phyloP scores from a whole-genome alignment of 2,888 invertebrate species.

The Phymatocera aterrima region DNA sequence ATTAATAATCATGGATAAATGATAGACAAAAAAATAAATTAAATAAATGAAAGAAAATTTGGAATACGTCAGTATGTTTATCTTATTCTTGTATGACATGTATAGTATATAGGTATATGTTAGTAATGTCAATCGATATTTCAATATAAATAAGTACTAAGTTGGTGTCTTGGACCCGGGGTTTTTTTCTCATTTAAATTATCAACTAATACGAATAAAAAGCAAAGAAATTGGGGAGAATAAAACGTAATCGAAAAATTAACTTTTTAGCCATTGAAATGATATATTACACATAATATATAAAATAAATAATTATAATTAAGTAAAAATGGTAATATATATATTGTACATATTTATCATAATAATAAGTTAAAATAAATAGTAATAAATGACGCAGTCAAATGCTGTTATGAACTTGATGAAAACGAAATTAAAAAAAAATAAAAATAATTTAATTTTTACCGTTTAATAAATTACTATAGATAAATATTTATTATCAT shows the following conservation, averaged over 20 bases:
- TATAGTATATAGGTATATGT: no score
- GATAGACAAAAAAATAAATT: conserved; percentile 9
- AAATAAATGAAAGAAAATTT: background rate
- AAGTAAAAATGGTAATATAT: conserved; percentile 10
- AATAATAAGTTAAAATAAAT: conserved; percentile 41
- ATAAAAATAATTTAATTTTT: conserved; percentile 28
- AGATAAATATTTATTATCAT: conserved; percentile 1
- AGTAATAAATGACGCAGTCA: conserved; percentile 9
- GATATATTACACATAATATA: conserved; percentile 1
- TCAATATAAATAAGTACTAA: conserved; percentile 31
- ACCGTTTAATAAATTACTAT: conserved; percentile 35
- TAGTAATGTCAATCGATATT: conserved; percentile 36
- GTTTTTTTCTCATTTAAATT: background rate
- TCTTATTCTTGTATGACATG: conserved; percentile 22
- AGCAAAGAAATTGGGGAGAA: background rate
- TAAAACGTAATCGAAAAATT: background rate
- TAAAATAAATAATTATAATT: conserved; percentile 11
- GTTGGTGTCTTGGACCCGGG: conserved; percentile 35
- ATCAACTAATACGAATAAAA: background rate
- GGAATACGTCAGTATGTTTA: conserved; percentile 24
- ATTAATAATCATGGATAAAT: conserved; percentile 42
- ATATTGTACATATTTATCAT: background rate
- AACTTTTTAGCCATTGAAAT: conserved; percentile 11
- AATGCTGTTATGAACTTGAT: conserved; percentile 16
- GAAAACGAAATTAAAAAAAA: no score